Evolutionary conservation across 2,888 invertebrate species (phyloP).

Genomic region (Aproaerema taeniolella): DNA sequence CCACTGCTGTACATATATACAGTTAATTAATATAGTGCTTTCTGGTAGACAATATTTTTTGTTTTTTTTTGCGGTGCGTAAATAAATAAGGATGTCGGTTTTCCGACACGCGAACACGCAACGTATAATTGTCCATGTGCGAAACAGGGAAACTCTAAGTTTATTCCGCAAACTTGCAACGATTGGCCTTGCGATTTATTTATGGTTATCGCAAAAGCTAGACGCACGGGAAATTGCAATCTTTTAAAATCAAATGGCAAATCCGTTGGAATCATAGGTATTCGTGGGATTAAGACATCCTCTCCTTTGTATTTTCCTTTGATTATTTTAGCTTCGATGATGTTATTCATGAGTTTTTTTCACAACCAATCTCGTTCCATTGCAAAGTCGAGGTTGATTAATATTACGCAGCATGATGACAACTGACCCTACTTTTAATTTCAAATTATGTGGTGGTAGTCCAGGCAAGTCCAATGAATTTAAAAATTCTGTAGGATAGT

Average conservation of each 20-base stretch:
- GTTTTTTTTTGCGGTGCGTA: conserved; percentile 20
- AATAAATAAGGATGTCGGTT: conserved; percentile 21
- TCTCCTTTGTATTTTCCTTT: conserved; percentile 16
- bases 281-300: conserved; percentile 16
- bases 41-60: conserved; percentile 21
- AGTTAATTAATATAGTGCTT: conserved; percentile 9
- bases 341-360: conserved; percentile 20
- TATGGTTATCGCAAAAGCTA: conserved; percentile 21
- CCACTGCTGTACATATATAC: conserved; percentile 3
- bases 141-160: conserved; percentile 21
- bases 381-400: conserved; percentile 21
- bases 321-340: conserved; percentile 18
- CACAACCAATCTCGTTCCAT: conserved; percentile 20
- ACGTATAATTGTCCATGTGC: conserved; percentile 26
- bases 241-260: conserved; percentile 17
- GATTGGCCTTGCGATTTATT: conserved; percentile 21
- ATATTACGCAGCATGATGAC: conserved; percentile 23
- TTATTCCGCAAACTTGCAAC: conserved; percentile 16
- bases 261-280: conserved; percentile 22
- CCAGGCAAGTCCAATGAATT: conserved; percentile 30
- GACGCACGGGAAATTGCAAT: conserved; percentile 20
- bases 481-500: conserved; percentile 35
- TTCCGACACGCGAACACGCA: conserved; percentile 26
- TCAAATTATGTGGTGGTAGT: conserved; percentile 30
- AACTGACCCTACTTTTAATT: conserved; percentile 25